Evolutionary conservation across 2,113 vertebrate genomes (phyloP).

Genomic region (Mustela nigripes): DNA sequence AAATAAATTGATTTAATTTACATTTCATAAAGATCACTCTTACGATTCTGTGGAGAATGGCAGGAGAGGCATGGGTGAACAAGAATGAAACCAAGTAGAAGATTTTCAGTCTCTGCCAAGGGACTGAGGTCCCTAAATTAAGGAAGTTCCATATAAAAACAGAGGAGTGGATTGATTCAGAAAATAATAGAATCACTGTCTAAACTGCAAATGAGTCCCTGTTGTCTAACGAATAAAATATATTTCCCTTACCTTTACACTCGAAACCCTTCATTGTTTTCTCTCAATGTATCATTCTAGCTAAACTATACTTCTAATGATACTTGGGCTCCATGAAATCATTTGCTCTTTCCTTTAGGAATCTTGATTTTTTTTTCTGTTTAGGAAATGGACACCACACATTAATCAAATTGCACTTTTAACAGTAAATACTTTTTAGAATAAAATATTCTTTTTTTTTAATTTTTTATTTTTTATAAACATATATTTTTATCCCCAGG

Average conservation of each 20-base stretch:
- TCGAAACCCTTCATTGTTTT: neutral
- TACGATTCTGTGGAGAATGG: neutral
- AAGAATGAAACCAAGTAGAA: neutral
- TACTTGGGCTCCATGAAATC: neutral
- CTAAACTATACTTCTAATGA: neutral
- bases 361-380: neutral
- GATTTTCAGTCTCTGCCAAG: neutral
- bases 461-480: too few species aligned
- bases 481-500: too few species aligned
- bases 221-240: neutral
- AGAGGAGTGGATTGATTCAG: neutral
- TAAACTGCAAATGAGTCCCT: neutral
- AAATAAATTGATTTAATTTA: neutral
- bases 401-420: neutral
- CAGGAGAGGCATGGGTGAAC: neutral
- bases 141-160: neutral
- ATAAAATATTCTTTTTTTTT: neutral
- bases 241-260: neutral
- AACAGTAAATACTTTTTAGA: neutral
- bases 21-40: neutral
- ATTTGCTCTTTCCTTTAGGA: neutral
- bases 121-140: neutral
- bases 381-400: neutral
- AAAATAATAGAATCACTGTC: slow-evolving; percentile 6
- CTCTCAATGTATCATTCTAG: neutral